These are phyloP conservation scores for Caerostris darwini DNA, from an alignment of 1,140 invertebrate genomes.

Conservation along the genomic window DNA sequence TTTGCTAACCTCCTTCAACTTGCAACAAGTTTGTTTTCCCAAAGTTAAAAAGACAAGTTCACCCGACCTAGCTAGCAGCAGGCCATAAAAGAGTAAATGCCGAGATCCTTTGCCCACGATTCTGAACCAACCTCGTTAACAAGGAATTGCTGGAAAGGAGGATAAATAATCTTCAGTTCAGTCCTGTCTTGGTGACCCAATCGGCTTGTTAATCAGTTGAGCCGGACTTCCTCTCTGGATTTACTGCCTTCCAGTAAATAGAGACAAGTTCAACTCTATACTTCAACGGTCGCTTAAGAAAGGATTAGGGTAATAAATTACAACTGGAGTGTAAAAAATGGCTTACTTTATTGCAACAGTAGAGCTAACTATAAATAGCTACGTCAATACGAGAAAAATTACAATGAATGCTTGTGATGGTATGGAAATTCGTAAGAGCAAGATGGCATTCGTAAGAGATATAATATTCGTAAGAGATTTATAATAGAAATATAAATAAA, in stretches of 20 bases:
- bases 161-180: neutral
- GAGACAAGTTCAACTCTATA: neutral
- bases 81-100: neutral
- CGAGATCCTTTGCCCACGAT: constrained; percentile 60
- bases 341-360: neutral
- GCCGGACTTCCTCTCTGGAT: constrained; percentile 27
- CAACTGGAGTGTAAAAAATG: neutral
- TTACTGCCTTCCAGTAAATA: neutral
- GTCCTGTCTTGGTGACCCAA: constrained; percentile 57
- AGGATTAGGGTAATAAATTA: neutral
- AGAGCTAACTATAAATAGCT: neutral
- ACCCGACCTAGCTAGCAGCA: neutral
- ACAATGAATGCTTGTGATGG: neutral
- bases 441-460: too few relatives aligned
- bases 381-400: too few relatives aligned
- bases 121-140: constrained; percentile 54
- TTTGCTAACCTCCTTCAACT: neutral
- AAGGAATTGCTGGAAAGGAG: neutral
- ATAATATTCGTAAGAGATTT: too few relatives aligned
- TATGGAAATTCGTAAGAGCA: neutral
- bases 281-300: neutral
- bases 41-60: constrained; percentile 40
- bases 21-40: constrained; percentile 67
- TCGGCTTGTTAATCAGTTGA: constrained; percentile 51
- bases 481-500: too few relatives aligned